Conservation (phyloP, 1,140 invertebrate genomes). For the Pomacea maculata region DNA sequence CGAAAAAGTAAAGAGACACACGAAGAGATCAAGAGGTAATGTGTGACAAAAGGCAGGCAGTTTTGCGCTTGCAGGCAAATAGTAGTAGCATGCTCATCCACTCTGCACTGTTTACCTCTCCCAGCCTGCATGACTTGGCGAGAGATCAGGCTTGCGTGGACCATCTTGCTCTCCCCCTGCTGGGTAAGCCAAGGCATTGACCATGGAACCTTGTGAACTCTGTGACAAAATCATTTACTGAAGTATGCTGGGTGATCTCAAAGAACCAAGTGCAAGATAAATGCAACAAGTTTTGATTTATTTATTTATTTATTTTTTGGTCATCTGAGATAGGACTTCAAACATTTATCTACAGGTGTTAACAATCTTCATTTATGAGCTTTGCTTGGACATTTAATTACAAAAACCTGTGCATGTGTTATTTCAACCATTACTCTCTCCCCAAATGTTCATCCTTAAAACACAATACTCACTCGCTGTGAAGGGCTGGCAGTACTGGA, state of each 20-base stretch:
- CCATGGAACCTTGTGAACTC: constrained; percentile 66
- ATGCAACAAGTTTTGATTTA: not conserved
- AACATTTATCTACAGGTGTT: too few species aligned
- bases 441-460: not conserved
- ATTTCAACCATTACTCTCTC: not conserved
- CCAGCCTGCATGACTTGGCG: constrained; percentile 33
- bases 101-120: constrained; percentile 27
- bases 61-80: too few species aligned
- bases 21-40: too few species aligned
- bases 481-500: constrained; percentile 70
- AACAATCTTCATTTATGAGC: too few species aligned
- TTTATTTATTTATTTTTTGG: too few species aligned
- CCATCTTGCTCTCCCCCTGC: constrained; percentile 45
- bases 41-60: too few species aligned
- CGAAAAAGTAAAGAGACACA: too few species aligned
- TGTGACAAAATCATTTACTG: constrained; percentile 27
- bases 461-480: constrained; percentile 66
- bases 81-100: too few species aligned
- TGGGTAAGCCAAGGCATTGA: constrained; percentile 65
- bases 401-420: not conserved
- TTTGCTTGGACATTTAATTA: too few species aligned
- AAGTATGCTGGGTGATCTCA: not conserved
- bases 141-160: constrained; percentile 31
- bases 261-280: not conserved
- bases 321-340: too few species aligned